Evolutionary conservation across 2,888 invertebrate species (phyloP).

Genomic region (Sthenelais limicola): DNA sequence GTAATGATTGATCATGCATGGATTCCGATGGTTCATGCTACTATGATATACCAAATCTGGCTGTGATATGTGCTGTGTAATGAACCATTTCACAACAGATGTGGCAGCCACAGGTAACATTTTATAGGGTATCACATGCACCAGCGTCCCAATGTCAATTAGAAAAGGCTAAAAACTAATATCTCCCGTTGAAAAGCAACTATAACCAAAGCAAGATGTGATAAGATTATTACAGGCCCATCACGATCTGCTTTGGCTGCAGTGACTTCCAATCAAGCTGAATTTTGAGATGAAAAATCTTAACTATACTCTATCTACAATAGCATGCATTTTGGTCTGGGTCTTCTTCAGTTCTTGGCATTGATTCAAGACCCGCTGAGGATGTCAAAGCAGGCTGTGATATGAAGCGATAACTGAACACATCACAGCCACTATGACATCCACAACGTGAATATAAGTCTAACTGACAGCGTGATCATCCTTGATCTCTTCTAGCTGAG

Average conservation of each 20-base stretch:
- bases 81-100: slow-evolving; percentile 39
- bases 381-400: slow-evolving; percentile 44
- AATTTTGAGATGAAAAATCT: too few relatives aligned
- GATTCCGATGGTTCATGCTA: slow-evolving; percentile 36
- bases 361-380: not conserved
- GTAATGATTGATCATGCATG: too few relatives aligned
- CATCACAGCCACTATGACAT: slow-evolving; percentile 36
- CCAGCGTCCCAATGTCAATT: too few relatives aligned
- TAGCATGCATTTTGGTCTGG: too few relatives aligned
- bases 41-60: slow-evolving; percentile 44
- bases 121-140: too few relatives aligned
- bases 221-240: not conserved
- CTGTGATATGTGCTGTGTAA: slow-evolving; percentile 38
- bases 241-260: slow-evolving; percentile 12
- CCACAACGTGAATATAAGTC: slow-evolving; percentile 6
- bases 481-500: not conserved
- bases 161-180: too few relatives aligned
- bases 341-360: too few relatives aligned
- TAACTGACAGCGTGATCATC: not conserved
- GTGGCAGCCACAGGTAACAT: slow-evolving; percentile 42
- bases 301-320: too few relatives aligned
- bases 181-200: too few relatives aligned
- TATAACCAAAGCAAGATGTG: slow-evolving; percentile 30
- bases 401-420: slow-evolving; percentile 23
- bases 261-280: too few relatives aligned